Base-by-base conservation (phyloP, 2,113 vertebrate genomes). In the Otolemur garnettii region DNA sequence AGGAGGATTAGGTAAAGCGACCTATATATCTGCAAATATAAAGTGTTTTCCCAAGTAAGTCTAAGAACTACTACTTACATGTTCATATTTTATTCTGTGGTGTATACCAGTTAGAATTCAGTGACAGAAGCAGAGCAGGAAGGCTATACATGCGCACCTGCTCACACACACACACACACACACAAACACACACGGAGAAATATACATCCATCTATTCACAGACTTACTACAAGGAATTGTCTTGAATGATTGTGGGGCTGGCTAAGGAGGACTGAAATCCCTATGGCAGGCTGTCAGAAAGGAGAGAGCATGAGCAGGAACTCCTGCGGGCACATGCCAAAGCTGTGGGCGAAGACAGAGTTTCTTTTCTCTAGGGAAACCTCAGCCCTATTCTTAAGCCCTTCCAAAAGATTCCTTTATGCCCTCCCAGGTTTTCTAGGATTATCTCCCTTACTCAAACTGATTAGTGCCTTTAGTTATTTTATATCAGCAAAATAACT, bases 401-500 rank as follows among this genome's bases (percentile, higher is more conserved):
- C 13, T 91, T 93, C 28, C n/a, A 30, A 50, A 77, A 42, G 38
- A 92, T 92, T 95, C 38, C 50, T 14, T 84, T 66, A 45, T 94
- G 60, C 45, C 68, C 35, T 77, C 14, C 72, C 28, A 1, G 2
- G 24, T 96, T 83, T 84, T 84, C 69, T 87, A 68, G 64, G 21
- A 57, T 87, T 94, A 94, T 94, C 35, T 93, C 14, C 14, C 62
- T 53, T 93, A 78, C 64, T 93, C 89, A 66, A 83, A 75, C 26
- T 75, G 50, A 84, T 69, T 94, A 38, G 8, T 69, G 19, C 14
- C 19, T 93, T 94, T 78, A 87, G 94, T 38, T 38, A 38, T 38
- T 38, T 82, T 94, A n/a, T 18, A 75, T 86, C 75, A 78, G 6
- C 45, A 85, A 66, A 85, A 90, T 87, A 64, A 38, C 26, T 84